Conservation (phyloP, 2,113 vertebrate genomes). For the Proteles cristata region DNA sequence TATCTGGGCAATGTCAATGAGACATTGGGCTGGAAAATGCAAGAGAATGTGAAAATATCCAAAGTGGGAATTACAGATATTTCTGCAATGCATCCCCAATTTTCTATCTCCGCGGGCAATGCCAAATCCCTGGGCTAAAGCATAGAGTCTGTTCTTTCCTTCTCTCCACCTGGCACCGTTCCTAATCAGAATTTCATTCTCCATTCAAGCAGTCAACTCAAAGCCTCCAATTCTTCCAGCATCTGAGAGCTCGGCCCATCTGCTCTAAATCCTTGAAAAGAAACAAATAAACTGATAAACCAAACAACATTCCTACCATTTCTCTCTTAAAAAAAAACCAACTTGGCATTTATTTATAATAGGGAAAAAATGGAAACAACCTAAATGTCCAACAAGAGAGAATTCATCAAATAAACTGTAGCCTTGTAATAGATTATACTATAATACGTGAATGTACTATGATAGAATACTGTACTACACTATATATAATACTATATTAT, state of each 20-base stretch:
- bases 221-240: slow-evolving; percentile 18
- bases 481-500: not conserved
- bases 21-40: slow-evolving; percentile 9
- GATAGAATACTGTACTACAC: not conserved
- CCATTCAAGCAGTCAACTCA: not conserved
- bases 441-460: not conserved
- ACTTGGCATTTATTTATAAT: slow-evolving; percentile 27
- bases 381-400: not conserved
- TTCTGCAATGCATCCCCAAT: slow-evolving; percentile 45
- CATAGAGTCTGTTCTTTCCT: not conserved
- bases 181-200: slow-evolving; percentile 57
- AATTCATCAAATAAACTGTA: not conserved
- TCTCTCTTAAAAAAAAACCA: not conserved
- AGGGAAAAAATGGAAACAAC: slow-evolving; percentile 23
- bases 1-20: not conserved
- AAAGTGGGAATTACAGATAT: slow-evolving; percentile 19
- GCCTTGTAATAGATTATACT: not conserved
- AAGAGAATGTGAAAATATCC: not conserved
- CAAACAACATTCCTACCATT: slow-evolving; percentile 39
- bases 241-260: slow-evolving; percentile 4
- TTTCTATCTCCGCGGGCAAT: not conserved
- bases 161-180: not conserved
- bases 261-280: slow-evolving; percentile 46
- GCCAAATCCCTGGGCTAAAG: not conserved
- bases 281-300: slow-evolving; percentile 59